Evolutionary conservation across 2,888 invertebrate genomes (phyloP).

Genomic region (Oscheius sp.): DNA sequence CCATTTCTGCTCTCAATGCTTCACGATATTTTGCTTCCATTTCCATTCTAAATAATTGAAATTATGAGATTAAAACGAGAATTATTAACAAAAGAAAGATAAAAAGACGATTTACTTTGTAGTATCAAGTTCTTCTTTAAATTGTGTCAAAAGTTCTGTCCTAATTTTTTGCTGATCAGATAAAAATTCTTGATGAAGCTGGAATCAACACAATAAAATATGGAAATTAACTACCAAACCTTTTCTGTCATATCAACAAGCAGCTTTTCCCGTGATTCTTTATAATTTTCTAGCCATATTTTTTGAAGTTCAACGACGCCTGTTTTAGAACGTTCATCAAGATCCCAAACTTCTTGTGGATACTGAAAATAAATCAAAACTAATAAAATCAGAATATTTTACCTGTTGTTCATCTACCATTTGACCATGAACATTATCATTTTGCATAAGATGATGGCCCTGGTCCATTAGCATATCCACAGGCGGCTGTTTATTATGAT

Average conservation of each 20-base stretch:
- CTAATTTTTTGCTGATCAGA: constrained; percentile 75
- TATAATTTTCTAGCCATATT: constrained; percentile 73
- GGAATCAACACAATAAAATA: constrained; percentile 32
- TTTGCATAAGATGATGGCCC: background rate
- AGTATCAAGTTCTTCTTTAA: constrained; percentile 74
- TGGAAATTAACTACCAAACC: constrained; percentile 61
- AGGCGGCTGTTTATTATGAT: background rate
- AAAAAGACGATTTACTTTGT: constrained; percentile 65
- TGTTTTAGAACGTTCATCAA: constrained; percentile 68
- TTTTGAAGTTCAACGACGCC: constrained; percentile 74
- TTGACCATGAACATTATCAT: background rate
- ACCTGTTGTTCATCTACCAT: background rate
- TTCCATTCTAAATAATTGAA: constrained; percentile 54
- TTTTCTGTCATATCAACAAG: constrained; percentile 75
- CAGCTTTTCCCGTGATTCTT: constrained; percentile 73
- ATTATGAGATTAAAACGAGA: too few relatives aligned
- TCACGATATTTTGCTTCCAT: constrained; percentile 73
- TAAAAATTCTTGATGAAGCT: constrained; percentile 75
- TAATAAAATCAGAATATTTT: too few relatives aligned
- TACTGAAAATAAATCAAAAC: background rate
- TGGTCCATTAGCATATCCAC: background rate
- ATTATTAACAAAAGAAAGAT: background rate
- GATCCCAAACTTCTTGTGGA: constrained; percentile 36
- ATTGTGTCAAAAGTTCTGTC: constrained; percentile 74
- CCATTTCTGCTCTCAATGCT: constrained; percentile 76